Percentiles rank a stretch among this genome's conserved stretches.
Evolutionary conservation across 2,888 invertebrate species (phyloP).

Genomic region (Clepsis dumicolana): DNA sequence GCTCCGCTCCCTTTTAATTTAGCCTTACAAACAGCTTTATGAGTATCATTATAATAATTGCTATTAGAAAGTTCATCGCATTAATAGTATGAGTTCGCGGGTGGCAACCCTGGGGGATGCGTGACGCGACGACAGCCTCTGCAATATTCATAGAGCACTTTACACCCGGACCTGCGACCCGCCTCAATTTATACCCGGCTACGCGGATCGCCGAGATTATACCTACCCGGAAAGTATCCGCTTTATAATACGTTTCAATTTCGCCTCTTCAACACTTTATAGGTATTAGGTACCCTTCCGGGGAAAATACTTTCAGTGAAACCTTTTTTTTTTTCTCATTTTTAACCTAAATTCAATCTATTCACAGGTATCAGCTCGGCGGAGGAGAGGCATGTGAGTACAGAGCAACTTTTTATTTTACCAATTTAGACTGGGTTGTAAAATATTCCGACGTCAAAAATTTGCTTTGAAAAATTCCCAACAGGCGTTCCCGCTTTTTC

Average conservation of each 20-base stretch:
- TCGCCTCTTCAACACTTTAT: slow-evolving; percentile 24
- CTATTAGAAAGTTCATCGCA: slow-evolving; percentile 34
- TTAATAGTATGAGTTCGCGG: slow-evolving; percentile 44
- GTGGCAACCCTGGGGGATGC: slow-evolving; percentile 51
- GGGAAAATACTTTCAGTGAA: not conserved
- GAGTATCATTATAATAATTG: slow-evolving; percentile 41
- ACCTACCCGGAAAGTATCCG: slow-evolving; percentile 39
- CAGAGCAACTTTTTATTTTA: slow-evolving; percentile 64
- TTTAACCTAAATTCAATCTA: slow-evolving; percentile 50
- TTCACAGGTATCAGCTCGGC: slow-evolving; percentile 84
- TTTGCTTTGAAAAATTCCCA: slow-evolving; percentile 77
- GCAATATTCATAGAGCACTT: slow-evolving; percentile 81
- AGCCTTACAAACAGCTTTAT: slow-evolving; percentile 29
- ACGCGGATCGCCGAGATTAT: slow-evolving; percentile 44
- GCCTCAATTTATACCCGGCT: slow-evolving; percentile 60
- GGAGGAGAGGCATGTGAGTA: slow-evolving; percentile 85
- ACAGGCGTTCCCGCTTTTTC: slow-evolving; percentile 68
- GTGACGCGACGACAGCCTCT: slow-evolving; percentile 68
- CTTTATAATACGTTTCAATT: slow-evolving; percentile 42
- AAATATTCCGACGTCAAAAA: slow-evolving; percentile 70
- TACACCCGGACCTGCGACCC: slow-evolving; percentile 60
- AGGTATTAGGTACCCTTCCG: slow-evolving; percentile 10
- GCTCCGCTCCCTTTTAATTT: slow-evolving; percentile 26
- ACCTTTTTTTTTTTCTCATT: slow-evolving; percentile 14
- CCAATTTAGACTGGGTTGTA: slow-evolving; percentile 68